phyloP scores from a whole-genome alignment of 2,113 vertebrate species.

The Syngnathus typhle region DNA sequence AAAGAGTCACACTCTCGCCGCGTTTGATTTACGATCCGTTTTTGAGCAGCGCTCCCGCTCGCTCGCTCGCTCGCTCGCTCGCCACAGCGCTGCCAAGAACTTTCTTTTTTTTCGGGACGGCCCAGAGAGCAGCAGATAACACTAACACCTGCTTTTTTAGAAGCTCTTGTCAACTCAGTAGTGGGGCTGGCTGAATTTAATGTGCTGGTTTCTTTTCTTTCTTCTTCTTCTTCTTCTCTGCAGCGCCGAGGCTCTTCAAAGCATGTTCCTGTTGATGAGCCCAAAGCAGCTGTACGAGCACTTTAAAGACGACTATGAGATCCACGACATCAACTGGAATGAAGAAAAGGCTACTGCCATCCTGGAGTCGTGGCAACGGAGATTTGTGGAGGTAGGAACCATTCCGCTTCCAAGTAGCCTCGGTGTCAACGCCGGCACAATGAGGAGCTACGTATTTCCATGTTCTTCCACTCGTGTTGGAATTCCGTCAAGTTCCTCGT shows the following conservation, averaged over 20 bases:
- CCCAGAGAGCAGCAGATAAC: conserved; percentile 44
- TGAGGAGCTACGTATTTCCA: conserved; percentile 30
- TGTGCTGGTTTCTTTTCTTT: conserved; percentile 15
- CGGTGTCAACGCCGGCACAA: neutral
- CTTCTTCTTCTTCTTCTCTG: conserved; percentile 2
- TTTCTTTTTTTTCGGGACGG: conserved; percentile 44
- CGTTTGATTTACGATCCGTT: conserved; percentile 60
- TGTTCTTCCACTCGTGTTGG: conserved; percentile 48
- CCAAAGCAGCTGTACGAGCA: conserved; percentile 94
- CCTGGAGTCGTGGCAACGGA: conserved; percentile 94
- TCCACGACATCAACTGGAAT: conserved; percentile 96
- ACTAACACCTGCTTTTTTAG: conserved; percentile 56
- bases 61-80: conserved; percentile 11
- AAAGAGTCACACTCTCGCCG: conserved; percentile 37
- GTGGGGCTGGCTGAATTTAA: neutral
- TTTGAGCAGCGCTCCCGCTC: conserved; percentile 31
- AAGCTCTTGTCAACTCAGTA: neutral
- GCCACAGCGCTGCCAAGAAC: conserved; percentile 44
- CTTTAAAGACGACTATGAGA: conserved; percentile 97
- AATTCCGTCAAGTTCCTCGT: conserved; percentile 74
- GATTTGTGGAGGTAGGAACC: conserved; percentile 85
- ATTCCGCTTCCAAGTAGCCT: neutral
- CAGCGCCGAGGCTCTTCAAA: conserved; percentile 95
- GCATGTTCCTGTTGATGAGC: conserved; percentile 97
- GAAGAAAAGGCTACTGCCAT: conserved; percentile 89